Base-by-base conservation (phyloP, 1,140 invertebrate genomes). In the Periplaneta americana region DNA sequence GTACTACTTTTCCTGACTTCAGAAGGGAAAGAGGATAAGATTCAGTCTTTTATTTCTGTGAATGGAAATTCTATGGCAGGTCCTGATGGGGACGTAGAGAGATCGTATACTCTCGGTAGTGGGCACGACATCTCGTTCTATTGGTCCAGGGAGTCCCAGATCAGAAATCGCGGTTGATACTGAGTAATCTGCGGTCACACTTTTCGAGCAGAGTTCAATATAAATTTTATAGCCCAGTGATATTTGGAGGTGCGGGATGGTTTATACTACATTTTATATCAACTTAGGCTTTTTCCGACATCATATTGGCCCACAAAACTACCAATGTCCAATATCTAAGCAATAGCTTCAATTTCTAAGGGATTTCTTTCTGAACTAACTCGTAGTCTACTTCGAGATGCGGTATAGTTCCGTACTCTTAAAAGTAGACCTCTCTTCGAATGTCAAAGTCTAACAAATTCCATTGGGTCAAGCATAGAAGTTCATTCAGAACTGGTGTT, bases 281-380 rank as follows among this genome's bases (percentile, higher is more conserved):
- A 66, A 66, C n/a, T 66, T 66, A 28, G 22, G 4, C 28, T 28
- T 37, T 66, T n/a, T 33, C 22, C 32, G 35, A 8, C 35, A 34
- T 77, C 6, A 17, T n/a, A n/a, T 4, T 36, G 31, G 57, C 33
- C 33, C 75, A 22, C 22, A 34, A 77, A 77, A 5, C 35, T 36
- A 31, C 15, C 33, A 77, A 77, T 77, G 75, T 77, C 75, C 75
- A 34, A 77, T 77, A 34, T 77, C 75, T 77, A 77, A 77, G 75
- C 75, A 77, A 77, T 77, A 33, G 75, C 75, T 77, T 77, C 75
- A 77, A 77, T 77, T 77, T 77, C 75, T 77, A 34, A 31, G 31
- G 75, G 75, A 77, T 77, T 77, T 77, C 75, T 77, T 34, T 36
- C 75, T 5, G n/a, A 28, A 66, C 48, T 28, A 66, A 66, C n/a